phyloP scores from a whole-genome alignment of 1,140 invertebrate genomes.

The Caenorhabditis tropicalis region DNA sequence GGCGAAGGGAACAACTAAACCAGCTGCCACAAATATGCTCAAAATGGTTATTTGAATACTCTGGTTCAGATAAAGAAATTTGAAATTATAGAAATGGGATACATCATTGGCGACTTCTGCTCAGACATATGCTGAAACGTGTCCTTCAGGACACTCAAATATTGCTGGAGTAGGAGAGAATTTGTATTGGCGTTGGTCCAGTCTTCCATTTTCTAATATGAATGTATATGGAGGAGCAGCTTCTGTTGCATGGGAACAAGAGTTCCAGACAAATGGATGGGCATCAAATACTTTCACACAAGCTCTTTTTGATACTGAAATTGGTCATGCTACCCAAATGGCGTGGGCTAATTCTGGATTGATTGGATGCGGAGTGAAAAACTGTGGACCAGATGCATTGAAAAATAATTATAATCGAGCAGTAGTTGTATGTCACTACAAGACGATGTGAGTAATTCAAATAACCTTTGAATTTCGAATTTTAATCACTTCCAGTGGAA shows the following conservation, averaged over 20 bases:
- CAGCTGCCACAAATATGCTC: neutral
- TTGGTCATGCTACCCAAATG: conserved; percentile 38
- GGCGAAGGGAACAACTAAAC: neutral
- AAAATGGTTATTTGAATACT: conserved; percentile 3
- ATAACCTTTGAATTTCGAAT: neutral
- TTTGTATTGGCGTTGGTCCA: conserved; percentile 7
- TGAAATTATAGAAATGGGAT: conserved; percentile 27
- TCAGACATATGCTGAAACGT: conserved; percentile 40
- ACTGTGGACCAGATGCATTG: neutral
- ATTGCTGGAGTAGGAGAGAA: conserved; percentile 27
- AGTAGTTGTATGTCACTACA: neutral
- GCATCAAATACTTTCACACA: neutral
- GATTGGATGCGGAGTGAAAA: conserved; percentile 28
- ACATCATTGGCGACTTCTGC: conserved; percentile 5
- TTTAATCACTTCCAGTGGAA: neutral
- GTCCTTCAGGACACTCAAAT: conserved; percentile 12
- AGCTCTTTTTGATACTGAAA: neutral
- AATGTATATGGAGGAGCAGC: conserved; percentile 27
- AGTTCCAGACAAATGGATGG: conserved; percentile 37
- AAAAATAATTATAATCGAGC: neutral
- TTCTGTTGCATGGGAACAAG: conserved; percentile 23
- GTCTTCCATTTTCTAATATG: neutral
- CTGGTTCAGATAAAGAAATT: neutral
- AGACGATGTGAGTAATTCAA: neutral
- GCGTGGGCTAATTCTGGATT: neutral